Evolutionary conservation across 1,140 invertebrate genomes (phyloP), one percentile per base, ranked within the genome.

Genomic region (Metaphire vulgaris): DNA sequence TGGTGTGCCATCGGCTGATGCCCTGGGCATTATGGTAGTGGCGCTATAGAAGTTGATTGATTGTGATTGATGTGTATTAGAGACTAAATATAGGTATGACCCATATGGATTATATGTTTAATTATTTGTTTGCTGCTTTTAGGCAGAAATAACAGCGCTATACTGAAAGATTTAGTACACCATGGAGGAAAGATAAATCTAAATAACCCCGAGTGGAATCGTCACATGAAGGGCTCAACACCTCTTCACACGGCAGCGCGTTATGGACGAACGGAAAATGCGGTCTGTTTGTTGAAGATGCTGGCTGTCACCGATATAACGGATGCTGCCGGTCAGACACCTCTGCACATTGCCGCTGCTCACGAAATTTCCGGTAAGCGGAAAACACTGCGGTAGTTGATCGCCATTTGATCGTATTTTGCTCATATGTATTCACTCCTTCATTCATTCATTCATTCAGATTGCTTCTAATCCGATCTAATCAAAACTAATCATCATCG

Each of bases 361-460:
- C 41, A 56, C 41, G 41, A 56, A 56, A 56, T 56, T 56, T 12
- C 41, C 6, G 41, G 41, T 56, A 56, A n/a, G n/a, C n/a, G n/a
- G n/a, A n/a, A n/a, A n/a, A n/a, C n/a, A n/a, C n/a, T n/a, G n/a
- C n/a, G n/a, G n/a, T n/a, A n/a, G n/a, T n/a, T n/a, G n/a, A n/a
- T n/a, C n/a, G n/a, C n/a, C n/a, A n/a, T n/a, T n/a, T n/a, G n/a
- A n/a, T n/a, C n/a, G n/a, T n/a, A n/a, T n/a, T n/a, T n/a, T n/a
- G n/a, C n/a, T n/a, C n/a, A n/a, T n/a, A n/a, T n/a, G n/a, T n/a
- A n/a, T n/a, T n/a, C n/a, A n/a, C n/a, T n/a, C n/a, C n/a, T 56
- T 56, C 41, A 56, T 56, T 56, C 41, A 56, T 56, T 56, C 41
- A 56, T 56, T 56, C 41, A 56, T 56, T 56, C 41, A 56, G 41